Base-by-base conservation (phyloP, 2,888 invertebrate species). In the Ophion slaviceki region DNA sequence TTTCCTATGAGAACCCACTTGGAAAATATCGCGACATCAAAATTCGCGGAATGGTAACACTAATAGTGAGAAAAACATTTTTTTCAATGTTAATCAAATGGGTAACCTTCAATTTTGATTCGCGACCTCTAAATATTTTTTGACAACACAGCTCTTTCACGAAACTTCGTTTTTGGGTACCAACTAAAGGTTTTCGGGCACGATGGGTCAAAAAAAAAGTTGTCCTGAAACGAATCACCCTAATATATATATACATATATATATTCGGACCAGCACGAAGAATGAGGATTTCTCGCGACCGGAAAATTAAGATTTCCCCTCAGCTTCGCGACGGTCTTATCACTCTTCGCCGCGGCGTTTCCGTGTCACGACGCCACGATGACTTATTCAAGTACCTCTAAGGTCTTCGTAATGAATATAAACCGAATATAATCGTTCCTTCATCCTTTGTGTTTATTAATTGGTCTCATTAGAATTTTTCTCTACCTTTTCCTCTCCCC, bases 391-490 rank as follows among this genome's bases (percentile, higher is more conserved):
- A 78, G 74, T 80, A 68, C 62, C 79, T 86, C 86, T 71, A 80
- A 84, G 86, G 86, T 80, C 82, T 78, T 74, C 78, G 77, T 80
- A 82, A 86, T 87, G 87, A 87, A 87, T 87, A 87, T 87, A 85
- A 87, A 84, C 83, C 79, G 84, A 87, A 86, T 87, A 79, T 87
- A 87, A 87, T 87, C 86, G 83, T 72, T 82, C 80, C 75, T 76
- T 82, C 85, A 74, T 74, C 81, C 78, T 75, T 75, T 85, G 85
- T 86, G 83, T 85, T 77, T 87, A 87, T 87, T 87, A 87, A 87
- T 87, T 86, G 86, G 85, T 85, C 83, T 87, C 86, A 87, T 87
- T 87, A 87, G 82, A 85, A 83, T 85, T 83, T 82, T 84, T 78
- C 78, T 80, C 75, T 74, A 47, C 11, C 8, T 40, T 28, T 57